These are phyloP conservation scores for Palythoa grandis DNA, from an alignment of 92 coral and sea anemone genomes.

Conservation along the genomic window DNA sequence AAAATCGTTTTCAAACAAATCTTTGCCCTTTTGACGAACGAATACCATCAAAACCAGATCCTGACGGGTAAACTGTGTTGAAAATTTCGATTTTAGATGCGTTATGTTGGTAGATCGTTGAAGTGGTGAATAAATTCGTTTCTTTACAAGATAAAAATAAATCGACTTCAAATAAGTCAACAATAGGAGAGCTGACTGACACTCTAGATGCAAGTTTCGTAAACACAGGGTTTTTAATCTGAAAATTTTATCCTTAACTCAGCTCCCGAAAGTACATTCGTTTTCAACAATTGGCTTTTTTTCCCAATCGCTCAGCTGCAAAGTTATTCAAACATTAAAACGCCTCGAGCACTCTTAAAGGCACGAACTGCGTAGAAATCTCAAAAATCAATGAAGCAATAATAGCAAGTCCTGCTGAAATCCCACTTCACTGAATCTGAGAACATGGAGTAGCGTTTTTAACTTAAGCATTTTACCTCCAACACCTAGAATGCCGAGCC, in stretches of 20 bases:
- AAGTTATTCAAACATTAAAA: not conserved
- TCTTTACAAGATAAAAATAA: conserved; percentile 30
- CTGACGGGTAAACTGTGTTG: not conserved
- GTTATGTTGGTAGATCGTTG: conserved; percentile 25
- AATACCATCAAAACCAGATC: not conserved
- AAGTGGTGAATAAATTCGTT: not conserved
- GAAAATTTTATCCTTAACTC: not conserved
- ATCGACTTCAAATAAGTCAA: conserved; percentile 47
- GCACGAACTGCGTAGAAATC: not conserved
- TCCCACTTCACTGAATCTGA: conserved; percentile 45
- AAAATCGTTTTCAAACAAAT: not conserved
- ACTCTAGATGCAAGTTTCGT: conserved; percentile 33
- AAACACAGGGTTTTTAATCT: not conserved
- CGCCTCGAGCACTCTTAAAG: not conserved
- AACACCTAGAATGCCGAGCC: conserved; percentile 49
- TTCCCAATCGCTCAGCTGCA: not conserved
- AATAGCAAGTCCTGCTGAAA: conserved; percentile 20
- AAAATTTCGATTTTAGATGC: not conserved
- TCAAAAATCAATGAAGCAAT: not conserved
- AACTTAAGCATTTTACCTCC: conserved; percentile 15
- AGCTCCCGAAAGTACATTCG: not conserved
- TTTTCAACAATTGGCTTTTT: not conserved
- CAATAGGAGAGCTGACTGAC: conserved; percentile 39
- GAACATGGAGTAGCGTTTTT: conserved; percentile 13
- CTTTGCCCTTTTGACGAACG: not conserved